Conservation (phyloP, 2,113 vertebrate species). For the Corythornis madagascariensis region DNA sequence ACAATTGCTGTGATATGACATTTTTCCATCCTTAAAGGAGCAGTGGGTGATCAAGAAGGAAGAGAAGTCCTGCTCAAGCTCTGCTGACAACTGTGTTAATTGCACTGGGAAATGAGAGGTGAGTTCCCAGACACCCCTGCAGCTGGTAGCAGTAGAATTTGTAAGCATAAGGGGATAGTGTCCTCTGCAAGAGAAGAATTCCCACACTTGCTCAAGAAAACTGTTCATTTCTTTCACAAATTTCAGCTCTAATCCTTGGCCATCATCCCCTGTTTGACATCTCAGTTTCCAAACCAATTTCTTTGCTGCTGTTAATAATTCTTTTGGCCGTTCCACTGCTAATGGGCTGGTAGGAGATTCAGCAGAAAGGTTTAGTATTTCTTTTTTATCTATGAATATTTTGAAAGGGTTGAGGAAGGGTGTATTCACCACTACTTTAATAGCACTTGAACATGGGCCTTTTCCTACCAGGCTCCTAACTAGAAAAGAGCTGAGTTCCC, state of each 20-base stretch:
- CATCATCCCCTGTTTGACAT: accelerated
- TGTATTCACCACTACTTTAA: not conserved
- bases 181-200: not conserved
- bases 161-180: not conserved
- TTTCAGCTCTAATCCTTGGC: not conserved
- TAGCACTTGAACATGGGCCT: not conserved
- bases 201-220: not conserved
- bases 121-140: accelerated
- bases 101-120: not conserved
- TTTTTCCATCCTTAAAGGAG: not conserved
- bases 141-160: accelerated
- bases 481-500: not conserved
- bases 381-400: not conserved
- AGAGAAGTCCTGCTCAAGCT: not conserved
- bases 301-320: not conserved
- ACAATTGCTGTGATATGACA: not conserved
- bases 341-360: not conserved
- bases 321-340: not conserved
- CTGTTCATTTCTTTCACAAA: accelerated
- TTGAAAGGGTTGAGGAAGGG: not conserved
- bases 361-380: not conserved
- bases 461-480: not conserved
- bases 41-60: not conserved
- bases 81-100: not conserved
- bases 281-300: not conserved